Evolutionary conservation across 1,140 invertebrate genomes (phyloP).

Genomic region (Sweltsa coloradensis): DNA sequence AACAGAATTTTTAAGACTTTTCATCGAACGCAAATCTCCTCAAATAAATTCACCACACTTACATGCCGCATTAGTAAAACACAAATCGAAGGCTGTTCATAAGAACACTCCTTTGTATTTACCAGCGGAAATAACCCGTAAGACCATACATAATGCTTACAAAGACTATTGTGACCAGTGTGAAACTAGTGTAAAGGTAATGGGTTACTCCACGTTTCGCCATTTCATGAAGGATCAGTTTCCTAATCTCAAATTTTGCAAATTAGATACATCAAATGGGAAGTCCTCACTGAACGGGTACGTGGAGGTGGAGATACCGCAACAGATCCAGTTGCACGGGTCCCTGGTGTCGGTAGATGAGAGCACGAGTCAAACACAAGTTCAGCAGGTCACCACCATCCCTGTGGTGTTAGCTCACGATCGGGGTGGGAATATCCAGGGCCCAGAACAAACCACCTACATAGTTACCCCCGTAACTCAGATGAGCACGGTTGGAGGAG

Average conservation of each 20-base stretch:
- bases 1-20: constrained; percentile 59
- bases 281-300: no score
- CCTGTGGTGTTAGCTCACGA: constrained; percentile 41
- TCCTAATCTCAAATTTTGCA: constrained; percentile 60
- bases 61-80: background rate
- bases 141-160: constrained; percentile 59
- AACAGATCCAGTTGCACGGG: no score
- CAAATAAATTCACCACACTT: background rate
- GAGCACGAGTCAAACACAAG: background rate
- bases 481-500: no score
- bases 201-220: constrained; percentile 68
- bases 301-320: no score
- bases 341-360: no score
- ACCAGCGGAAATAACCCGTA: constrained; percentile 52
- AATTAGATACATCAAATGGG: no score
- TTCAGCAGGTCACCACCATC: constrained; percentile 38
- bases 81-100: constrained; percentile 26
- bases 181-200: constrained; percentile 43
- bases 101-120: constrained; percentile 46
- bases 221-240: constrained; percentile 72
- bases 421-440: constrained; percentile 17
- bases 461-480: constrained; percentile 46
- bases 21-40: constrained; percentile 42
- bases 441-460: constrained; percentile 38
- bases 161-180: constrained; percentile 49